Evolutionary conservation across 2,888 invertebrate genomes (phyloP).

Genomic region (Lasius platythorax): DNA sequence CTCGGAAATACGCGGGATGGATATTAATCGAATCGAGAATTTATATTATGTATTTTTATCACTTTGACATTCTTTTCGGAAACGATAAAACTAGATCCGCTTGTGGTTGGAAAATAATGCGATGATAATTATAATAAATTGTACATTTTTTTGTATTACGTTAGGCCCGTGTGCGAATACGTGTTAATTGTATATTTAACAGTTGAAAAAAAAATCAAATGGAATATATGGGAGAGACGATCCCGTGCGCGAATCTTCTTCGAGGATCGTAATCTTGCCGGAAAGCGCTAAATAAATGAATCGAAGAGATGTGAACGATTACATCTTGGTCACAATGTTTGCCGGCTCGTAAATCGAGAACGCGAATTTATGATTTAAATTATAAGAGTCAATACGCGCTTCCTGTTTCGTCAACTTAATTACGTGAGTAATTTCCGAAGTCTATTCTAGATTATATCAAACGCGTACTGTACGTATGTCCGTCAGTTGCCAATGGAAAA

Average conservation of each 20-base stretch:
- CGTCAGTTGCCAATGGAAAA: background rate
- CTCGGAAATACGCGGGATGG: background rate
- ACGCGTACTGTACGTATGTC: background rate
- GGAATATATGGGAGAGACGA: background rate
- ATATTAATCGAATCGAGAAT: background rate
- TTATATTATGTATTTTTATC: conserved; percentile 1
- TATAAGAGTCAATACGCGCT: background rate
- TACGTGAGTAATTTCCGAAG: background rate
- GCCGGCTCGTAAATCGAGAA: background rate
- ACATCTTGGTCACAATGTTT: background rate
- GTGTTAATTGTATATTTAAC: conserved; percentile 60
- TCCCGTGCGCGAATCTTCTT: background rate
- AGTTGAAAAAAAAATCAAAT: conserved; percentile 10
- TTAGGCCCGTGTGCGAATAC: conserved; percentile 33
- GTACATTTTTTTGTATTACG: conserved; percentile 57
- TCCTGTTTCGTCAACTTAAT: background rate
- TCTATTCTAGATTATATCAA: background rate
- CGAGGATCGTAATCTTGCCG: conserved; percentile 25
- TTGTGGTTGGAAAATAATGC: conserved; percentile 24
- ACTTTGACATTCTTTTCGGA: background rate
- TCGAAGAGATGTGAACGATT: background rate
- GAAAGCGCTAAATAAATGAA: background rate
- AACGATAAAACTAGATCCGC: background rate
- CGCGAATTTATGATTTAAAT: conserved; percentile 14
- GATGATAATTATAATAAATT: conserved; percentile 50